phyloP scores from a whole-genome alignment of 2,797 vertebrate genomes.

The Alosa sapidissima region DNA sequence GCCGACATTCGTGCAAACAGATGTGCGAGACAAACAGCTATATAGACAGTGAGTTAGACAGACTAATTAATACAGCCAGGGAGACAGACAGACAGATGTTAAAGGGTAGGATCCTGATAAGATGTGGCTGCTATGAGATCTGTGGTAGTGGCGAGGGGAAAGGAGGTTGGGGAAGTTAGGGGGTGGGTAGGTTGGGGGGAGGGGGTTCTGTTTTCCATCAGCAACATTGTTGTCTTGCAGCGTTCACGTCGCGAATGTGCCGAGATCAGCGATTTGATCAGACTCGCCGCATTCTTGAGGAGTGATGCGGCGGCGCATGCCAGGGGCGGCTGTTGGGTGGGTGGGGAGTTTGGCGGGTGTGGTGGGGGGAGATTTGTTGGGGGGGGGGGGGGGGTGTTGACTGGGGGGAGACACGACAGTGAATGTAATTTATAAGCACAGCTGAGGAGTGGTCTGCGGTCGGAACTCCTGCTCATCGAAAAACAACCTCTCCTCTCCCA shows the following conservation, averaged over 20 bases:
- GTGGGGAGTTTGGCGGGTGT: background rate
- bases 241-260: slow-evolving; percentile 65
- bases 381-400: background rate
- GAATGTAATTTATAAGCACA: slow-evolving; percentile 63
- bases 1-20: background rate
- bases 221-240: slow-evolving; percentile 61
- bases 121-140: background rate
- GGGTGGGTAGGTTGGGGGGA: background rate
- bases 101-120: background rate
- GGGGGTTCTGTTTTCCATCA: slow-evolving; percentile 69
- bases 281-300: slow-evolving; percentile 60
- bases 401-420: slow-evolving; percentile 59
- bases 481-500: slow-evolving; percentile 61
- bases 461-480: slow-evolving; percentile 67
- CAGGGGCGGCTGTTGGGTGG: slow-evolving; percentile 42
- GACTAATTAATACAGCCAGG: slow-evolving; percentile 8
- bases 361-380: background rate
- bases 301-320: slow-evolving; percentile 57
- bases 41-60: slow-evolving; percentile 51
- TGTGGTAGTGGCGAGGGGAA: background rate
- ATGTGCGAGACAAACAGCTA: slow-evolving; percentile 49
- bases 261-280: slow-evolving; percentile 68
- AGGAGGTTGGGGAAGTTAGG: background rate
- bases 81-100: slow-evolving; percentile 56
- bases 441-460: slow-evolving; percentile 65